Base-by-base conservation (phyloP, 2,113 vertebrate genomes). In the Gila orcuttii region DNA sequence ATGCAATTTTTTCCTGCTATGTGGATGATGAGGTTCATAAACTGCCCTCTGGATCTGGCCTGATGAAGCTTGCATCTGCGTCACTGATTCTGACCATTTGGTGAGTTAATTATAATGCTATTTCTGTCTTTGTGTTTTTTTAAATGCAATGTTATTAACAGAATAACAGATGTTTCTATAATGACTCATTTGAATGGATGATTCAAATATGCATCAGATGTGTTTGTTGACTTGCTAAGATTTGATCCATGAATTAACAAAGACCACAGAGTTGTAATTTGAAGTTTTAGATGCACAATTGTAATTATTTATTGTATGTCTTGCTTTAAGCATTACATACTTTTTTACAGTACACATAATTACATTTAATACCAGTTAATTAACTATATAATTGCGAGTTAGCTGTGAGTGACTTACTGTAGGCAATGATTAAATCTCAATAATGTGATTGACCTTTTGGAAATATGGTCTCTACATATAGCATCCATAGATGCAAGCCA, bases 121-220 rank as follows among this genome's bases (percentile, higher is more conserved):
- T 83, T 73, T 15, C 68, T 73, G 50, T 39, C 68, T 39, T 11
- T 73, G 66, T 55, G 31, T 83, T 73, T 42, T 28, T 42, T 39
- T 73, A 68, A 68, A 82, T 69, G 60, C 25, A 71, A 71, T 33
- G 17, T 52, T 47, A 55, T 71, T 47, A 73, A 71, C 31, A 23
- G 78, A 64, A 50, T 52, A 69, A 82, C 45, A 83, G 82, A 59
- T 83, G 68, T 73, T 82, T 69, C 45, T 69, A 69, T 50, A 66
- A 66, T 3, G 28, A 83, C 21, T 42, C 3, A 82, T 55, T 64
- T 31, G 25, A 82, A 82, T 33, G 3, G 68, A 73, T 73, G 23
- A 83, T 57, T 73, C 59, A 73, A 71, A 83, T 69, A 69, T n/a
- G 25, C 42, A 71, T 21, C 50, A 59, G 33, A 73, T 42, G 31